Evolutionary conservation across 2,113 vertebrate genomes (phyloP), one percentile per base, ranked within the genome.

Genomic region (Tupaia chinensis): DNA sequence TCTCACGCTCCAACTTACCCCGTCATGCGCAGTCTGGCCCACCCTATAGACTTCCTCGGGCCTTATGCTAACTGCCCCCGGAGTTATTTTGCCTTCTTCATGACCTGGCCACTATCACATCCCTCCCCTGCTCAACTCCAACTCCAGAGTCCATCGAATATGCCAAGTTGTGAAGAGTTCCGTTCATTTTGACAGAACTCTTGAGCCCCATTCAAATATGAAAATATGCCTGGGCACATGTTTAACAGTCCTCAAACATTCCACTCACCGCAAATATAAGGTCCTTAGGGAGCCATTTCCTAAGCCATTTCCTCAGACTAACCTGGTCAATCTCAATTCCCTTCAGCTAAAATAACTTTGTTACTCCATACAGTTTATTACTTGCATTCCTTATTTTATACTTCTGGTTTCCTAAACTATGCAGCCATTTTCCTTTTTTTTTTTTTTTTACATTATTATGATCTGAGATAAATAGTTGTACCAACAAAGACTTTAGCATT

Each of bases 391-490:
- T 86, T 27, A 90, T 53, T 80, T 86, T 85, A 95, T 70, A 82
- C 19, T 78, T 27, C 34, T 56, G 29, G 34, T 87, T 87, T 87
- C 65, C 13, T 85, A 69, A 86, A 83, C 15, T 76, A 70, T 80
- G 54, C 20, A 82, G 61, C 54, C 12, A 34, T 84, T 95, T 90
- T 80, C 70, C 89, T 97, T 95, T 44, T 72, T 92, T 97, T 94
- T 97, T 94, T 77, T 87, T 68, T 83, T 94, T 92, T 93, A 58
- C 5, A 89, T 80, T 81, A 72, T 77, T 85, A 74, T 53, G 9
- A 80, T 95, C 27, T 91, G 61, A 91, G 34, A 92, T 53, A 87
- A 85, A 53, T 53, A 70, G 4, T 72, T 78, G 95, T 73, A 73
- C 29, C 66, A 94, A 72, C 54, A 20, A 90, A 85, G 81, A 79